Evolutionary conservation across 2,888 invertebrate species (phyloP), one percentile per base, ranked within the genome.

Genomic region (Drosophila atripex): DNA sequence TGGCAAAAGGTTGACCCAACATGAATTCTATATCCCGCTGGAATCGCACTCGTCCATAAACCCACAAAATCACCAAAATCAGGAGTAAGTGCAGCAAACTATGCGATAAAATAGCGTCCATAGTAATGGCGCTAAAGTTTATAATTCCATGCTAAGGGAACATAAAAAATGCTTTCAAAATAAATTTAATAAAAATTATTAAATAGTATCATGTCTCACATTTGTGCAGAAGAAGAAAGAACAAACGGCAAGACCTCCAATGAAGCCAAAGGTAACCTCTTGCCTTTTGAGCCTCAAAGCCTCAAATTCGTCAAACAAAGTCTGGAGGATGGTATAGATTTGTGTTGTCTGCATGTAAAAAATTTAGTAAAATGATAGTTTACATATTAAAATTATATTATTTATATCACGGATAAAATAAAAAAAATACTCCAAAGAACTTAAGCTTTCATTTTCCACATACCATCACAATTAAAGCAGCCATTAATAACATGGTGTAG

Each of bases 21-120:
- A 96, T 96, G 89, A 95, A 95, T 77, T 94, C 93, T 0, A 96
- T 91, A 84, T 96, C 96, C 12, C 93, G 91, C 43, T 93, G 93
- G 59, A 95, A 93, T 54, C 93, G 93, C 5, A 92, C 89, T 1
- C 94, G 92, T 77, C 97, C 97, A 86, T 97, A 97, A 32, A 95
- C 94, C 95, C 97, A 97, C 1, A 96, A 94, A 0, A 97, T 94
- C 2, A 96, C 95, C 46, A 96, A 90, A 12, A 97, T 93, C 90
- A 98, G 96, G 59, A 96, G 92, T 5, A 95, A 55, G 35, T 90
- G 90, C 8, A 90, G 66, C 3, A 84, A 0, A 16, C 82, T 80
- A 57, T 90, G 89, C 0, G 75, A 78, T 3, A 89, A 52, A 1
- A 87, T 61, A 0, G 83, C 58, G 53, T 85, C 80, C 41, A 77